phyloP scores from a whole-genome alignment of 2,888 invertebrate genomes.

The Seira sanloemensis region DNA sequence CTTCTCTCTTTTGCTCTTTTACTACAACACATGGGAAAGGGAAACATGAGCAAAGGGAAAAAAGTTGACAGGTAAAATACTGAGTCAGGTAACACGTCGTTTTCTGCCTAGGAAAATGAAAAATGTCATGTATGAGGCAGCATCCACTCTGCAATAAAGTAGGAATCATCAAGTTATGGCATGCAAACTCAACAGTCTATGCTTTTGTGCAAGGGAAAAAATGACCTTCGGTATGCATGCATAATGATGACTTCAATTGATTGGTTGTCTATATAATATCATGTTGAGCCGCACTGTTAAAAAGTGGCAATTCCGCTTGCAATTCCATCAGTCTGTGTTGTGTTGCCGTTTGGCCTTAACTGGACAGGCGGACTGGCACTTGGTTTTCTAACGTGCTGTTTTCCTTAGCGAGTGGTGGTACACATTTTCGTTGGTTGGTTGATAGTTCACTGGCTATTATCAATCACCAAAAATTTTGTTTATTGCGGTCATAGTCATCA shows the following conservation, averaged over 20 bases:
- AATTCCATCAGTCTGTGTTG: conserved; percentile 60
- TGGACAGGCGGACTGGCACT: conserved; percentile 59
- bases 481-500: neutral
- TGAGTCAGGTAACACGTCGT: neutral
- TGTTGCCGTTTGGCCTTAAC: conserved; percentile 67
- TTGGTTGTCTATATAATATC: conserved; percentile 31
- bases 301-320: conserved; percentile 62
- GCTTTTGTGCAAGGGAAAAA: conserved; percentile 28
- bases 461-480: neutral
- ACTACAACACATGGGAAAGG: too few species aligned
- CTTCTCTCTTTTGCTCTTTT: too few species aligned
- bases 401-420: neutral
- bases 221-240: conserved; percentile 67
- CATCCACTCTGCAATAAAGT: neutral
- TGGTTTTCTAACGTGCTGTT: neutral
- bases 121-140: neutral
- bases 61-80: conserved; percentile 8
- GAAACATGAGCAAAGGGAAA: conserved; percentile 23
- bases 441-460: conserved; percentile 11
- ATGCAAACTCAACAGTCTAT: conserved; percentile 29
- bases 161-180: conserved; percentile 6
- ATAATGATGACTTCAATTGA: conserved; percentile 61
- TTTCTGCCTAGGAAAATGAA: neutral
- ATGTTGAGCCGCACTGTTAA: conserved; percentile 46
- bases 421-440: conserved; percentile 41